These are phyloP conservation scores for Parthenolecanium corni DNA, from an alignment of 2,888 invertebrate species.

Conservation along the genomic window DNA sequence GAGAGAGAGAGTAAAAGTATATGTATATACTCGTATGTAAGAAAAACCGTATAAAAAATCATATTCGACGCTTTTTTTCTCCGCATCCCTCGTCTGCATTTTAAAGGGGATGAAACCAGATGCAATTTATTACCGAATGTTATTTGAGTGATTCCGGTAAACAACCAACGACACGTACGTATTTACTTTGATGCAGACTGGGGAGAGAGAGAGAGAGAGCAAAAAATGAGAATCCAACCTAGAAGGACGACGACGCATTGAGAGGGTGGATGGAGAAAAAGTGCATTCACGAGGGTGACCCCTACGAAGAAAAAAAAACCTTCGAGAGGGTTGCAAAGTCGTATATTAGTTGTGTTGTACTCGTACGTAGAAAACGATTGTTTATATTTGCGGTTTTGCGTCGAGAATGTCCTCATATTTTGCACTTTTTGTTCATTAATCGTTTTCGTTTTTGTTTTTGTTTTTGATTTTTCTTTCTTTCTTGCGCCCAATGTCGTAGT, in stretches of 20 bases:
- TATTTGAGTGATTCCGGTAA: conserved; percentile 25
- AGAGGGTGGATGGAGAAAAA: no score
- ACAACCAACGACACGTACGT: conserved; percentile 24
- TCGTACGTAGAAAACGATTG: neutral
- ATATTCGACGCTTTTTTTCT: neutral
- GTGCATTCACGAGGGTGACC: conserved; percentile 5
- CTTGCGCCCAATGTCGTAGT: neutral
- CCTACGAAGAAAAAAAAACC: no score
- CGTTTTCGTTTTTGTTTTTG: neutral
- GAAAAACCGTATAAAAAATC: neutral
- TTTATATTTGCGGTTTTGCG: neutral
- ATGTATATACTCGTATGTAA: no score
- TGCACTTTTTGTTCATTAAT: neutral
- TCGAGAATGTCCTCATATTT: no score
- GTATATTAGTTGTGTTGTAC: neutral
- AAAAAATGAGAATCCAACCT: no score
- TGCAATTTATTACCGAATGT: conserved; percentile 24
- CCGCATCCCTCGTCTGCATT: neutral
- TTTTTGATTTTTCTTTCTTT: neutral
- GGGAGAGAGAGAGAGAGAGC: conserved; percentile 1
- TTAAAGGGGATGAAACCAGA: conserved; percentile 14
- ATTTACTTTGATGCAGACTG: conserved; percentile 15
- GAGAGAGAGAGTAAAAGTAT: no score
- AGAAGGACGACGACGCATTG: conserved; percentile 5
- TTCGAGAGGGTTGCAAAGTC: conserved; percentile 1